phyloP scores from a whole-genome alignment of 2,888 invertebrate genomes.

The Megaustenia siamemsis region DNA sequence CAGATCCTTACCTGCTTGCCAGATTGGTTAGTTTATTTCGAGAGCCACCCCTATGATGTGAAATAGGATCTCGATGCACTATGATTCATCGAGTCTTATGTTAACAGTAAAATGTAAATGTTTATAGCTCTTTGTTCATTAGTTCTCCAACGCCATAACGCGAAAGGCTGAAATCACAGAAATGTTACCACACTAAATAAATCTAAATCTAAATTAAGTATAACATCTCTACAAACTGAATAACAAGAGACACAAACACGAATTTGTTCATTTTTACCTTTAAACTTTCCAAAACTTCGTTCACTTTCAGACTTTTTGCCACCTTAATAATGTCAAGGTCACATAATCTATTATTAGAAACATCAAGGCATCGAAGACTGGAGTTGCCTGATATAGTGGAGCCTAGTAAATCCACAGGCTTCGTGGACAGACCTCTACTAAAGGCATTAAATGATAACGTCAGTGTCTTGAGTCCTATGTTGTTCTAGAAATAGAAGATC shows the following conservation, averaged over 20 bases:
- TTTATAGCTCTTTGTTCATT: no score
- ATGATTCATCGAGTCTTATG: no score
- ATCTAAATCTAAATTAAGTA: no score
- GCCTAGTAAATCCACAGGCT: slow-evolving; percentile 63
- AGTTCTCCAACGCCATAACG: no score
- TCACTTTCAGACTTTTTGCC: slow-evolving; percentile 39
- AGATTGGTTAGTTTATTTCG: no score
- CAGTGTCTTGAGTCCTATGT: slow-evolving; percentile 67
- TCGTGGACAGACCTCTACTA: slow-evolving; percentile 65
- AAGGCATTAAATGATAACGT: slow-evolving; percentile 72
- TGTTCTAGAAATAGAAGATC: slow-evolving; percentile 62
- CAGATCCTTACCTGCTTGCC: no score
- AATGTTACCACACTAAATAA: no score
- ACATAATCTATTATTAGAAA: slow-evolving; percentile 67
- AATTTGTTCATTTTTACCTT: slow-evolving; percentile 21
- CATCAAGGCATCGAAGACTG: slow-evolving; percentile 65
- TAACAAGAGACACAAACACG: not conserved
- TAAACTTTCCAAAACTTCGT: slow-evolving; percentile 35
- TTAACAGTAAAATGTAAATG: no score
- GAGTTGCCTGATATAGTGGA: slow-evolving; percentile 59
- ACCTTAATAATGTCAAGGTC: slow-evolving; percentile 40
- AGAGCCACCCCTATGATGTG: no score
- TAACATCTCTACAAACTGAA: no score
- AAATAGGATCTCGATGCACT: no score
- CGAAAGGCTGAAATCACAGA: no score